phyloP scores from a whole-genome alignment of 2,113 vertebrate species.

The Naja naja region DNA sequence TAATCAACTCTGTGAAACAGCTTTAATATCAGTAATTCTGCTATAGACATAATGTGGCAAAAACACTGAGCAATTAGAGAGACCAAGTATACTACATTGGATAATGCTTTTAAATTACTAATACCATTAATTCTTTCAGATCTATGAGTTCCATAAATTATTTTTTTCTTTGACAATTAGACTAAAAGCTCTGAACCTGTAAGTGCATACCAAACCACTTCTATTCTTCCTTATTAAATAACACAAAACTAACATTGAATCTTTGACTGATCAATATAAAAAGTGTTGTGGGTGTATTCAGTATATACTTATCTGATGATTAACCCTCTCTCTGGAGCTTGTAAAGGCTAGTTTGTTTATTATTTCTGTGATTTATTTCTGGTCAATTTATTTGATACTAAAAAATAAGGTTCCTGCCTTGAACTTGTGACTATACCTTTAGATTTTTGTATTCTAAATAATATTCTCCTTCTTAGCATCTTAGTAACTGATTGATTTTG shows the following conservation, averaged over 20 bases:
- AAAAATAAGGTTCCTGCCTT: background rate
- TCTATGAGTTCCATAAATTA: conserved; percentile 44
- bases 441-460: conserved; percentile 15
- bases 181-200: conserved; percentile 38
- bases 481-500: background rate
- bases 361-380: conserved; percentile 15
- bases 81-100: conserved; percentile 30
- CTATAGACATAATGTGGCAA: conserved; percentile 41
- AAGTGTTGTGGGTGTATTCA: conserved; percentile 29
- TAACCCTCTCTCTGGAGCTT: background rate
- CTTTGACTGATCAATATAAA: conserved; percentile 32
- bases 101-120: conserved; percentile 32
- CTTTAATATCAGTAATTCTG: conserved; percentile 44
- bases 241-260: conserved; percentile 5
- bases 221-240: conserved; percentile 39
- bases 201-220: conserved; percentile 43
- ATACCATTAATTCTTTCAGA: conserved; percentile 56
- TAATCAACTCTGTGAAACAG: conserved; percentile 8
- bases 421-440: background rate
- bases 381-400: background rate
- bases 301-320: conserved; percentile 25
- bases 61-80: conserved; percentile 53
- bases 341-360: conserved; percentile 33
- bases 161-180: conserved; percentile 53
- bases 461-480: conserved; percentile 12